phyloP scores from a whole-genome alignment of 1,140 invertebrate genomes.

The Bombus fervidus region DNA sequence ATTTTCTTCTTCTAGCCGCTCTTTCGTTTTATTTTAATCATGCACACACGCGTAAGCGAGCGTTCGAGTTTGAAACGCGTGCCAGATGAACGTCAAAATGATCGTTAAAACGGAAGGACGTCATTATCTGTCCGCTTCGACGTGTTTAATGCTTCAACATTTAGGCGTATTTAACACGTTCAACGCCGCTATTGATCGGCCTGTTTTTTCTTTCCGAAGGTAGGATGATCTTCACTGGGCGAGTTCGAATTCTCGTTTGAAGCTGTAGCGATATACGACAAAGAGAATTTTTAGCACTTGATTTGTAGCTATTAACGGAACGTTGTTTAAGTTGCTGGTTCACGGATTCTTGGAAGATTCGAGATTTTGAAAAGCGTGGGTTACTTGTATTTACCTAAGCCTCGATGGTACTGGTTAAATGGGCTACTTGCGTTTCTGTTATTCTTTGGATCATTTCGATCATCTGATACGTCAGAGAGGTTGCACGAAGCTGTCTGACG shows the following conservation, averaged over 20 bases:
- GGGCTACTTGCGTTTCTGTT: background rate
- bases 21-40: conserved; percentile 15
- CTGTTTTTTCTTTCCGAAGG: background rate
- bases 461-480: background rate
- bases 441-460: background rate
- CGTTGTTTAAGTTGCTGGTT: background rate
- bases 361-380: background rate
- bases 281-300: background rate
- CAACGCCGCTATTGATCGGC: background rate
- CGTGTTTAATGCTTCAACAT: background rate
- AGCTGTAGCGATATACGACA: background rate
- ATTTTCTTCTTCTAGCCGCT: background rate
- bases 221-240: no score
- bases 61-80: conserved; percentile 4
- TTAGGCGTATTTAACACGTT: background rate
- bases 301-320: background rate
- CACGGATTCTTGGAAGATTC: background rate
- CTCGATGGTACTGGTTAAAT: no score
- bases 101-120: background rate
- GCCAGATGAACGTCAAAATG: conserved; percentile 7
- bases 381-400: background rate
- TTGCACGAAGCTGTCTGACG: background rate
- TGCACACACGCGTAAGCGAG: background rate
- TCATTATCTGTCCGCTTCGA: background rate
- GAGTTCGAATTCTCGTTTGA: no score